phyloP scores from a whole-genome alignment of 2,888 invertebrate species.

The Caenorhabditis doughertyi region DNA sequence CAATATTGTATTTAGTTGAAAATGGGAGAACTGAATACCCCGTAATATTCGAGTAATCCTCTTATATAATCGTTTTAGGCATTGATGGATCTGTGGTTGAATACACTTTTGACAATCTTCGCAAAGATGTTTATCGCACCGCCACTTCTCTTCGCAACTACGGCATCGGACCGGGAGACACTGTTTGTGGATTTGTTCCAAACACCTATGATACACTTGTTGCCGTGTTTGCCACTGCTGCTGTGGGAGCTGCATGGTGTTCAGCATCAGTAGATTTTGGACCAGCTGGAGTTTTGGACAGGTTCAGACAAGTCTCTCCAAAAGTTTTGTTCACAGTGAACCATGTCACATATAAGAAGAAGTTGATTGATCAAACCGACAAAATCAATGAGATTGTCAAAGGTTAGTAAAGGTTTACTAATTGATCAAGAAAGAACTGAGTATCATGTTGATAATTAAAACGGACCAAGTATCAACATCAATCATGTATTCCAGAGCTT shows the following conservation, averaged over 20 bases:
- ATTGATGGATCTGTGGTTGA: constrained; percentile 54
- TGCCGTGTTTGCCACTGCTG: constrained; percentile 85
- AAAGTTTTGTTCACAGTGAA: constrained; percentile 85
- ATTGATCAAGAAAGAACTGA: too few species aligned
- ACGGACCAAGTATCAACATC: too few species aligned
- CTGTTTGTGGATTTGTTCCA: constrained; percentile 85
- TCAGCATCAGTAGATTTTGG: constrained; percentile 86
- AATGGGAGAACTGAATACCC: too few species aligned
- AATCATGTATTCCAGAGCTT: constrained; percentile 71
- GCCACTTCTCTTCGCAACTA: constrained; percentile 71
- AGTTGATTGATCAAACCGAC: constrained; percentile 84
- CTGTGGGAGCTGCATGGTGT: constrained; percentile 85
- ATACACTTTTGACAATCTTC: constrained; percentile 70
- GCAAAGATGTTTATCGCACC: constrained; percentile 74
- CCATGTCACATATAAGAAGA: constrained; percentile 85
- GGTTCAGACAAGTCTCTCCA: constrained; percentile 84
- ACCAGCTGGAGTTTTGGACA: constrained; percentile 83
- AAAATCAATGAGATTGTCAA: constrained; percentile 84
- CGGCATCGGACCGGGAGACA: constrained; percentile 83
- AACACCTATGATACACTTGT: constrained; percentile 85
- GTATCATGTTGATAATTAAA: neutral
- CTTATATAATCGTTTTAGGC: too few species aligned
- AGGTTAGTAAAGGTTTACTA: constrained; percentile 61
- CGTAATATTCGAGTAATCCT: too few species aligned
- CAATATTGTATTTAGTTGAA: too few species aligned